Evolutionary conservation across 1,140 invertebrate species (phyloP), one percentile per base, ranked within the genome.

Genomic region (Coptotermes formosanus): DNA sequence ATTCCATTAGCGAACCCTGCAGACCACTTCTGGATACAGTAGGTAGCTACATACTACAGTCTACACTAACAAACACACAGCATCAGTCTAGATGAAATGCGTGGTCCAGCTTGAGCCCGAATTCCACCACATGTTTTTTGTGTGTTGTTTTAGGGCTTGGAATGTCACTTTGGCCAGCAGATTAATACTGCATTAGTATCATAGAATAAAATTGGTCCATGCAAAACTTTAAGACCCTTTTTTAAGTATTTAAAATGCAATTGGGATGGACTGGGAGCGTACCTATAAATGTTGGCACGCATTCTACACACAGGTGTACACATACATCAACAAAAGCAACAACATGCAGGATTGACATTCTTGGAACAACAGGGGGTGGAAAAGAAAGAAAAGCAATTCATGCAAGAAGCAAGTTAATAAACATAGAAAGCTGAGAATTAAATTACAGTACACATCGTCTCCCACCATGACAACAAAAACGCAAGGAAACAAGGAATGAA

Each of bases 161-260:
- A 16, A 1, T 75, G 25, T 25, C 64, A 75, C 30, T 30, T 14
- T 75, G n/a, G 4, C 9, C n/a, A 75, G 25, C 25, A 30, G 64
- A 75, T 75, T 75, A 30, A 30, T 16, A 11, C 64, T 75, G 64
- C 64, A 30, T 75, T 75, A 75, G 16, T 75, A 75, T 75, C 64
- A n/a, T 75, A 75, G 25, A 75, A 75, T 75, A 75, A 75, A 75
- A 75, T 75, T 75, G 64, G 64, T 75, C 64, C 64, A 30, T 75
- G 64, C 64, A 75, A 0, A 14, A 75, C 30, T 30, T 30, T 75
- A 75, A 75, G 25, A 75, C n/a, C 64, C 25, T 75, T 75, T 75
- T 23, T 75, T 75, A 75, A 75, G n/a, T 30, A n/a, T 6, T 75
- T 75, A n/a, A 75, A 30, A 75, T 75, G 6, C 9, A 30, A 75